Evolutionary conservation across 2,888 invertebrate genomes (phyloP).

Genomic region (Ligdia adustata): DNA sequence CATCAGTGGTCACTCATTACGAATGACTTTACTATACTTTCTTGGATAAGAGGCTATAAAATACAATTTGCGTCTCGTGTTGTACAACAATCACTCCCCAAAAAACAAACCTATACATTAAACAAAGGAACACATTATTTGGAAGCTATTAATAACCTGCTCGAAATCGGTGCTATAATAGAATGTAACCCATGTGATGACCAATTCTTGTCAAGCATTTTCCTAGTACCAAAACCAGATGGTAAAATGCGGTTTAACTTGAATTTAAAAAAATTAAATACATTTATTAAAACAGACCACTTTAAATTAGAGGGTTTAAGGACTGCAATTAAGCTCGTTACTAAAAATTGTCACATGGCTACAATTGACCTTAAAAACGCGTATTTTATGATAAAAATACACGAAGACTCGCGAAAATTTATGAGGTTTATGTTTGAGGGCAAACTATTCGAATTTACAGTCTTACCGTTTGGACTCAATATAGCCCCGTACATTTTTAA

Average conservation of each 20-base stretch:
- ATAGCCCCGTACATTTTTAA: slow-evolving; percentile 25
- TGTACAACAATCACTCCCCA: not conserved
- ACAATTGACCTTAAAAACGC: slow-evolving; percentile 28
- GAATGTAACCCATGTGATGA: slow-evolving; percentile 2
- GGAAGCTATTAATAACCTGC: slow-evolving; percentile 1
- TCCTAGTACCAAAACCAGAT: slow-evolving; percentile 19
- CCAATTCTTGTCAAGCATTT: slow-evolving; percentile 25
- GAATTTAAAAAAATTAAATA: slow-evolving; percentile 23
- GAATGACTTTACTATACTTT: slow-evolving; percentile 6
- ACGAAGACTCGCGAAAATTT: slow-evolving; percentile 7
- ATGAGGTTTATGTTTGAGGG: slow-evolving; percentile 11
- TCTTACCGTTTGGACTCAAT: slow-evolving; percentile 24
- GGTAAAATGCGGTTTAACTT: slow-evolving; percentile 20
- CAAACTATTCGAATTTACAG: slow-evolving; percentile 20
- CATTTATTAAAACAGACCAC: slow-evolving; percentile 21
- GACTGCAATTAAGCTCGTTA: slow-evolving; percentile 21
- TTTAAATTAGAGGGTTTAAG: slow-evolving; percentile 34
- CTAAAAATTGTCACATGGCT: slow-evolving; percentile 18
- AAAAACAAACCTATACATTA: not conserved
- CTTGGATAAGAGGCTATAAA: slow-evolving; percentile 7
- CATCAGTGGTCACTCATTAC: slow-evolving; percentile 3
- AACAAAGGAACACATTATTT: not conserved
- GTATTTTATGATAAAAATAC: slow-evolving; percentile 20
- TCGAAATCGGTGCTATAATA: slow-evolving; percentile 11
- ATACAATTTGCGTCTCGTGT: slow-evolving; percentile 1